A percentile compares a stretch with the other conserved stretches of the same genome.
Conservation (phyloP, 2,888 invertebrate species). For the Lasioglossum marginatum region DNA sequence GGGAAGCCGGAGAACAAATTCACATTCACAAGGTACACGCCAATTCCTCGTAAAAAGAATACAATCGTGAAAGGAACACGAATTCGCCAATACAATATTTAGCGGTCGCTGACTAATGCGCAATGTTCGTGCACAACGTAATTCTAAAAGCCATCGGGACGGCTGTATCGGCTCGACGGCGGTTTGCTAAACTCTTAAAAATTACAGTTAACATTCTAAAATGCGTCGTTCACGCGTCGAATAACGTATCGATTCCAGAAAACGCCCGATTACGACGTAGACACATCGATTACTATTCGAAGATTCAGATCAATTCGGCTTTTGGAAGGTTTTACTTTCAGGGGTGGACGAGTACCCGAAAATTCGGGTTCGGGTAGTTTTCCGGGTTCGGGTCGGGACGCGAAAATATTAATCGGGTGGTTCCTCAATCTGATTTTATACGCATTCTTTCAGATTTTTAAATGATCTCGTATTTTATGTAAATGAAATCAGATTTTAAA, state of each 20-base stretch:
- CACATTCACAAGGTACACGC: slow-evolving; percentile 14
- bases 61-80: slow-evolving; percentile 30
- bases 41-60: slow-evolving; percentile 38
- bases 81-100: slow-evolving; percentile 43
- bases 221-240: slow-evolving; percentile 34
- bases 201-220: slow-evolving; percentile 52
- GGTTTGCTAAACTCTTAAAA: slow-evolving; percentile 49
- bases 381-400: too few relatives aligned
- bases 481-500: too few relatives aligned
- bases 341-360: too few relatives aligned
- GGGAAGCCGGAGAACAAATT: slow-evolving; percentile 17
- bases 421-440: too few relatives aligned
- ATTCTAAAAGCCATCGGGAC: slow-evolving; percentile 36
- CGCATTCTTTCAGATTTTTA: too few relatives aligned
- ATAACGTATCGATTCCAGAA: background rate
- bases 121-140: slow-evolving; percentile 49
- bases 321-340: background rate
- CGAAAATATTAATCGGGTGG: too few relatives aligned
- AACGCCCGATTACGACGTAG: background rate
- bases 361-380: too few relatives aligned
- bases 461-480: too few relatives aligned
- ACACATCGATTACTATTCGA: background rate
- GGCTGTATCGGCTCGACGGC: slow-evolving; percentile 39
- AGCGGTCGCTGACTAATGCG: slow-evolving; percentile 38
- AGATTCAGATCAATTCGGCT: background rate